Percentiles rank a stretch among this genome's conserved stretches.
These are phyloP conservation scores for Pipra filicauda DNA, from an alignment of 2,113 vertebrate genomes.

Conservation along the genomic window DNA sequence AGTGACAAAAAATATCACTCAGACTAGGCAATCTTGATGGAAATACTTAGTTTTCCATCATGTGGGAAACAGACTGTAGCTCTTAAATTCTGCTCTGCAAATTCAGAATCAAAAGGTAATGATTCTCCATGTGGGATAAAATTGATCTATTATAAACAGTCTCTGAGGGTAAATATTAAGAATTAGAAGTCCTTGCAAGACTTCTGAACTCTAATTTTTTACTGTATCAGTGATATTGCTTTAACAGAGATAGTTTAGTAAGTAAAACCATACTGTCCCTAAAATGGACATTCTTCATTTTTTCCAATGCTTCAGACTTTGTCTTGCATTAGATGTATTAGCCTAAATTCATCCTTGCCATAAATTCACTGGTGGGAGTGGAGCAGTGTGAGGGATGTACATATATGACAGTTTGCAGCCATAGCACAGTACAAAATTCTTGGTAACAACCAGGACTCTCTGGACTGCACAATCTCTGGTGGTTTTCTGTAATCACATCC, in stretches of 20 bases:
- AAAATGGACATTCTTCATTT: not conserved
- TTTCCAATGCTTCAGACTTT: not conserved
- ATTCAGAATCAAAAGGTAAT: slow-evolving; percentile 27
- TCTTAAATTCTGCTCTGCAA: not conserved
- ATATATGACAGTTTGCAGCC: not conserved
- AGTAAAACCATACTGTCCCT: not conserved
- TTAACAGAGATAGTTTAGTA: slow-evolving; percentile 34
- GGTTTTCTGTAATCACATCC: not conserved
- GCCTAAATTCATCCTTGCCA: not conserved
- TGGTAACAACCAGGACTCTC: not conserved
- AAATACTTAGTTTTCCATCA: slow-evolving; percentile 46
- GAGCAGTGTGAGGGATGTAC: not conserved
- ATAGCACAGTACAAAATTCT: not conserved
- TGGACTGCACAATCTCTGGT: not conserved
- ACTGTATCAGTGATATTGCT: not conserved
- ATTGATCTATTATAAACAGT: not conserved
- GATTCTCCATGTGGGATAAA: not conserved
- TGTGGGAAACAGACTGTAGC: not conserved
- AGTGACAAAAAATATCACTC: slow-evolving; percentile 21
- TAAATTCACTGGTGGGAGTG: not conserved
- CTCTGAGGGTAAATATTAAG: not conserved
- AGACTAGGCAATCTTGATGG: slow-evolving; percentile 2
- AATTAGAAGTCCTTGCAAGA: not conserved
- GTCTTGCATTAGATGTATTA: not conserved
- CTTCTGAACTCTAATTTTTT: not conserved